Evolutionary conservation across 2,797 vertebrate species (phyloP), one percentile per base, ranked within the genome.

Genomic region (Arnoldichthys spilopterus): DNA sequence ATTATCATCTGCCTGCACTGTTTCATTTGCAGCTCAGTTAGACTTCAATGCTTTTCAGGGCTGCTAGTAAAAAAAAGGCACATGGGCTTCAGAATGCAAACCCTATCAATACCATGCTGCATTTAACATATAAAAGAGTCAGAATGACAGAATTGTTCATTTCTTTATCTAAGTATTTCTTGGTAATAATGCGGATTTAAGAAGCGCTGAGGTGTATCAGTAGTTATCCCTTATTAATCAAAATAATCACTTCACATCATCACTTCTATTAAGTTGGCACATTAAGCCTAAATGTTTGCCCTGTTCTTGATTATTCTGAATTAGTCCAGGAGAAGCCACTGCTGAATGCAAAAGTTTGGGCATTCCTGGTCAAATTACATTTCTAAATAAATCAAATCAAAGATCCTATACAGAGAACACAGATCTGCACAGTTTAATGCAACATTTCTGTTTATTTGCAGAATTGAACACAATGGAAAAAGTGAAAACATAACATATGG

Each of bases 11-110:
- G 76, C 71, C 83, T 80, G 85, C 83, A 88, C 82, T 87, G 82
- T 91, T 92, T 90, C 86, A 92, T 92, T 93, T 93, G 87, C 91
- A 92, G 78, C 89, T 91, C 89, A 89, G 90, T 86, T 82, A 85
- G 91, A 84, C 79, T 87, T 87, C 79, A 45, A 22, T 26, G 51
- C 58, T 76, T 49, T 40, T 62, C 45, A 66, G 72, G 68, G 78
- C 62, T 83, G 84, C 88, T 88, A 87, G 90, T 90, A 87, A 85
- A 56, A 87, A 85, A 56, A 73, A 87, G 81, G 86, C 90, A 91
- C 88, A 91, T 87, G 90, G 85, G 82, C 85, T 86, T 68, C 82
- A 85, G 80, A 88, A 89, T 84, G 80, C 20, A 34, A 62, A 62
- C 28, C 28, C 18, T 32, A 34, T 18, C 59, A 34, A 34, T 18